Evolutionary conservation across 2,113 vertebrate species (phyloP).

Genomic region (Heliornis fulica): DNA sequence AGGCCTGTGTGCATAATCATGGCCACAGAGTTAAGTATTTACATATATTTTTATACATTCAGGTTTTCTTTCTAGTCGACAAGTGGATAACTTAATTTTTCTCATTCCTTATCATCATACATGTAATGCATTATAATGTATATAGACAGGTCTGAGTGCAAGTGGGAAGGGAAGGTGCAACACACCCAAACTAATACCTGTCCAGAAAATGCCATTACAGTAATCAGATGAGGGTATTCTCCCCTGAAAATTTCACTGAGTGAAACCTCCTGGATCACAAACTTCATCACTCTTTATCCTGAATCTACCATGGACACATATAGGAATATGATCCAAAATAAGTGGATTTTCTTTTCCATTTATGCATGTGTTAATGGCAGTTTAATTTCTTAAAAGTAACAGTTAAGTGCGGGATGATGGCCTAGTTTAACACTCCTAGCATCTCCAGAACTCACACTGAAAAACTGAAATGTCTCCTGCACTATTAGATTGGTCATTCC

Average conservation of each 20-base stretch:
- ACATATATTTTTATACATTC: not conserved
- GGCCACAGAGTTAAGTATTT: not conserved
- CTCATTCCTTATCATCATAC: not conserved
- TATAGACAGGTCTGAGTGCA: not conserved
- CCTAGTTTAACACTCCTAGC: not conserved
- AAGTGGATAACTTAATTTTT: not conserved
- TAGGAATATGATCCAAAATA: not conserved
- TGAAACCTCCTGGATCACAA: not conserved
- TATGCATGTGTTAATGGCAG: not conserved
- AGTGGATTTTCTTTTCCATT: not conserved
- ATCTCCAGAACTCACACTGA: not conserved
- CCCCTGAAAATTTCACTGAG: not conserved
- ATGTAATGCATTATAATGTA: not conserved
- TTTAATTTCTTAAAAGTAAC: not conserved
- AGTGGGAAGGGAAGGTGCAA: not conserved
- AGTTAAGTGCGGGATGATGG: not conserved
- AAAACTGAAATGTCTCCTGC: not conserved
- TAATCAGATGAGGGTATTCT: not conserved
- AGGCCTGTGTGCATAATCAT: not conserved
- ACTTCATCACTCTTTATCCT: not conserved
- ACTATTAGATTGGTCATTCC: not conserved
- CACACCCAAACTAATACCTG: not conserved
- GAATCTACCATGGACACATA: not conserved
- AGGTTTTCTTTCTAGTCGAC: not conserved
- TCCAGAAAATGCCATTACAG: not conserved